Evolutionary conservation across 2,888 invertebrate species (phyloP), one percentile per base, ranked within the genome.

Genomic region (Parthenolecanium corni): DNA sequence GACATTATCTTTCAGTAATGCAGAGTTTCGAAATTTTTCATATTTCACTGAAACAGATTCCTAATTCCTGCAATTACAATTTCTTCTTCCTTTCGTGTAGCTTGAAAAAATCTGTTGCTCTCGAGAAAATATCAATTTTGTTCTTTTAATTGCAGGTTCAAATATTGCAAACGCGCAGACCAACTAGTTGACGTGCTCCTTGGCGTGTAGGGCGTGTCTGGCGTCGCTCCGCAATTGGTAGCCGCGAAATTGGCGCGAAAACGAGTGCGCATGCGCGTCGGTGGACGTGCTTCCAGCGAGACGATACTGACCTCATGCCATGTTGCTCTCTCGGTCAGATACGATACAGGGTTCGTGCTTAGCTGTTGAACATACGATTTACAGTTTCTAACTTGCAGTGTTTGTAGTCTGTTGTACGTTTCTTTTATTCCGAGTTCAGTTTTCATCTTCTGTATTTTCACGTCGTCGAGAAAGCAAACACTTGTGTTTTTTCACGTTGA

Each of bases 201-300:
- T n/a, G n/a, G n/a, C n/a, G n/a, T n/a, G n/a, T 18, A 23, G 23
- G 21, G 23, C 20, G 49, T 6, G 23, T 23, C 20, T 23, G 14
- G 11, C 21, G 49, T 49, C 20, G 49, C n/a, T 3, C 6, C 31
- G 12, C 16, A 23, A 56, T 56, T 44, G 57, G 57, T 12, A 38
- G 24, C 5, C 9, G 20, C 14, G n/a, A 51, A 58, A 61, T 61
- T 61, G 61, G 61, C 61, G 61, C n/a, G 61, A 61, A 61, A 61
- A n/a, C 5, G 11, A 14, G 38, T 1, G 51, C 61, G 61, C 61
- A 58, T 58, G 61, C 61, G 51, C 51, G 51, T 11, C 25, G 16
- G 31, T 12, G 21, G 11, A 9, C 12, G 31, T 16, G 52, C 4
- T 52, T 21, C 36, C 49, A 49, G 11, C 25, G 25, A 18, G 23